These are phyloP conservation scores for Napeogenes inachia DNA, from an alignment of 2,888 invertebrate genomes.

Conservation along the genomic window DNA sequence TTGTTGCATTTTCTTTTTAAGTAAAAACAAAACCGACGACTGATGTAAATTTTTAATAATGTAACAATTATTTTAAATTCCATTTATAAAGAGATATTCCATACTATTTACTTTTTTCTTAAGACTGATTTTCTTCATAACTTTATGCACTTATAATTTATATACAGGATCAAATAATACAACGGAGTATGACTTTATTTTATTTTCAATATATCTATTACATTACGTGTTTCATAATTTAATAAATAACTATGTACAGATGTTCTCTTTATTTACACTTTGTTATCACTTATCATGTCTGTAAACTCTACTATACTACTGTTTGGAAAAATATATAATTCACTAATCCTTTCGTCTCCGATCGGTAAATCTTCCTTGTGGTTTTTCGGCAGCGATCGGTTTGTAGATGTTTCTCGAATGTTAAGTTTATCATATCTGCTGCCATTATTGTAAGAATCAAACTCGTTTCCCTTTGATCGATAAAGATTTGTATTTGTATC, in stretches of 20 bases:
- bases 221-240: slow-evolving; percentile 11
- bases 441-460: slow-evolving; percentile 41
- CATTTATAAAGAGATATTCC: no score
- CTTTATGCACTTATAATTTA: no score
- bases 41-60: no score
- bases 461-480: slow-evolving; percentile 44
- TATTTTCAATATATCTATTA: not conserved
- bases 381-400: slow-evolving; percentile 40
- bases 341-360: slow-evolving; percentile 64
- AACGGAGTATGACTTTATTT: not conserved
- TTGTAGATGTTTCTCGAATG: slow-evolving; percentile 29
- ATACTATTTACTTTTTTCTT: no score
- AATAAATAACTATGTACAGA: slow-evolving; percentile 18
- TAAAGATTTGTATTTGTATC: slow-evolving; percentile 47
- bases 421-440: slow-evolving; percentile 32
- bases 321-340: slow-evolving; percentile 69
- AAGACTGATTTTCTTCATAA: no score
- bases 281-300: slow-evolving; percentile 65
- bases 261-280: slow-evolving; percentile 50
- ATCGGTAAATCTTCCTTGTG: slow-evolving; percentile 47
- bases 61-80: no score
- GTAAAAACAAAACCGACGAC: no score
- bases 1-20: no score
- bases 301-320: slow-evolving; percentile 70
- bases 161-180: not conserved